Percentiles rank a stretch among this genome's conserved stretches.
phyloP scores from a whole-genome alignment of 2,113 vertebrate genomes.

The Leptobrachium ailaonicum region DNA sequence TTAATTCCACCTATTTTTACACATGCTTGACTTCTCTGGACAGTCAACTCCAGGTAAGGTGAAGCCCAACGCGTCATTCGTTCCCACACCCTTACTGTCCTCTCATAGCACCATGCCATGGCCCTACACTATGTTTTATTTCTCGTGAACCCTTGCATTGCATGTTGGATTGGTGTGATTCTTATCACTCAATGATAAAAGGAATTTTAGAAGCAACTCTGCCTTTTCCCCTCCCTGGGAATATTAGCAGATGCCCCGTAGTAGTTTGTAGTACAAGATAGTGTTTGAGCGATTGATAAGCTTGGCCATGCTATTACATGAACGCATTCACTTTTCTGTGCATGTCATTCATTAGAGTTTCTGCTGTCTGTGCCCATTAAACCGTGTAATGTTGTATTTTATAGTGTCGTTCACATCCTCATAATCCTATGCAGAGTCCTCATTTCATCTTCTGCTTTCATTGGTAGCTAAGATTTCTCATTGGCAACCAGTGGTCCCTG shows the following conservation, averaged over 20 bases:
- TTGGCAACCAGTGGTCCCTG: no score
- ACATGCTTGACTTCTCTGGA: constrained; percentile 82
- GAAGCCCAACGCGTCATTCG: constrained; percentile 40
- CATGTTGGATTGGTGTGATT: not conserved
- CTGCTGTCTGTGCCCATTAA: no score
- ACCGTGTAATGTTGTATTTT: no score
- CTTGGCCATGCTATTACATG: not conserved
- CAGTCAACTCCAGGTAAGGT: constrained; percentile 84
- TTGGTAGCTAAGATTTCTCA: no score
- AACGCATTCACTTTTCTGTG: not conserved
- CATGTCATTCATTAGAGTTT: no score
- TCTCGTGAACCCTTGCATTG: not conserved
- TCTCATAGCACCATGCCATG: not conserved
- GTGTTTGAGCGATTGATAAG: not conserved
- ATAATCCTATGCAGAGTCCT: no score
- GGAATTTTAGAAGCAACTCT: not conserved
- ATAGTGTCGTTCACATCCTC: no score
- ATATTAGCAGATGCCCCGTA: not conserved
- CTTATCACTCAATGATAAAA: not conserved
- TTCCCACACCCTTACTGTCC: not conserved
- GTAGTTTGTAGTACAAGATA: not conserved
- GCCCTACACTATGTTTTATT: not conserved
- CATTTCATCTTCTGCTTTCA: no score
- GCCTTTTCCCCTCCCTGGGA: not conserved
- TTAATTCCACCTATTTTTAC: constrained; percentile 67